These are phyloP conservation scores for Drosophila diplacantha DNA, from an alignment of 2,888 invertebrate genomes.

Conservation along the genomic window DNA sequence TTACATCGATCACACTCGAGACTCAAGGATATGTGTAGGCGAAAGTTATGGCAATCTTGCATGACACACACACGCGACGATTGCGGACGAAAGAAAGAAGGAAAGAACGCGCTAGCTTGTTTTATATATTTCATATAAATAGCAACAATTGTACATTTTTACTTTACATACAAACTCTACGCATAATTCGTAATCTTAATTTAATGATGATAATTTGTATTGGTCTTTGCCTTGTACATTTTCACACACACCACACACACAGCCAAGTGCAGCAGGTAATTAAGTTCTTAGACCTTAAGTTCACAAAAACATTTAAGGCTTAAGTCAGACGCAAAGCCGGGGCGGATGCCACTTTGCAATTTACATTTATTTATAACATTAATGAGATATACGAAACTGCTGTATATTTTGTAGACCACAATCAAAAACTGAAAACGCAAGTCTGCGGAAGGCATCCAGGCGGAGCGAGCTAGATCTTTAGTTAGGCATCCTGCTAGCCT, in stretches of 20 bases:
- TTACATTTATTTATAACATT: constrained; percentile 62
- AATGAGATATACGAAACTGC: constrained; percentile 28
- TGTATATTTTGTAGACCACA: constrained; percentile 51
- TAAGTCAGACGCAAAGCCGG: constrained; percentile 65
- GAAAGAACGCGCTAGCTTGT: constrained; percentile 63
- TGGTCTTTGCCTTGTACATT: constrained; percentile 67
- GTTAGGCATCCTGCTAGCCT: constrained; percentile 36
- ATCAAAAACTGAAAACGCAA: constrained; percentile 51
- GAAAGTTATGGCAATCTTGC: constrained; percentile 65
- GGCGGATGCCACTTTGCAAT: constrained; percentile 64
- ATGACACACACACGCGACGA: constrained; percentile 54
- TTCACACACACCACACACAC: constrained; percentile 51
- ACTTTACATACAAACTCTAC: constrained; percentile 51
- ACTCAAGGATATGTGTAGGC: constrained; percentile 34
- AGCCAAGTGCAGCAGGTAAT: constrained; percentile 26
- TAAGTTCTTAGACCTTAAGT: constrained; percentile 49
- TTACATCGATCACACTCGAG: constrained; percentile 19
- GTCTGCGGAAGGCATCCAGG: constrained; percentile 24
- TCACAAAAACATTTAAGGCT: constrained; percentile 61
- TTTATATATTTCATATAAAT: constrained; percentile 61
- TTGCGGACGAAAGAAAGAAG: constrained; percentile 10
- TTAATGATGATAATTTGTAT: constrained; percentile 44
- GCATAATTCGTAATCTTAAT: constrained; percentile 57
- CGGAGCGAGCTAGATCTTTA: constrained; percentile 52
- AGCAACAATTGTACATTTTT: constrained; percentile 70